Evolutionary conservation across 2,888 invertebrate species (phyloP).

Genomic region (Galerucella pusilla): DNA sequence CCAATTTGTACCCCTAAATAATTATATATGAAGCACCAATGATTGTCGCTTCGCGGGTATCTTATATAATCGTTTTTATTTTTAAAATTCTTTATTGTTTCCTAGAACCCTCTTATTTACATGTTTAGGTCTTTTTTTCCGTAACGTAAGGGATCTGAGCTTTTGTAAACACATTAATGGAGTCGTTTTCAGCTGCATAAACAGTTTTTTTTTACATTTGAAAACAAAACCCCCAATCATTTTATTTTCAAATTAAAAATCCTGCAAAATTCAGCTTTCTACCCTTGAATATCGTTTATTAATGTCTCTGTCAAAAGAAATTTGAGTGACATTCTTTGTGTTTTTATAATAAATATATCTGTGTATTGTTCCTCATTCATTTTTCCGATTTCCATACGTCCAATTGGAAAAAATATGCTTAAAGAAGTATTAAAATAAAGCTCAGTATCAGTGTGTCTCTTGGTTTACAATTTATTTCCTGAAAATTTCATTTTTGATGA

Average conservation of each 20-base stretch:
- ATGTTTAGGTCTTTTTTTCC: constrained; percentile 16
- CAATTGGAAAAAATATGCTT: no score
- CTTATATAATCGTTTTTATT: constrained; percentile 34
- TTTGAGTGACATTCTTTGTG: no score
- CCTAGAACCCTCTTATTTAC: constrained; percentile 28
- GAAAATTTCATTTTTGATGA: background rate
- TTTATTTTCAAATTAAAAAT: background rate
- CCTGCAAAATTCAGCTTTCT: background rate
- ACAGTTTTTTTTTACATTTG: background rate
- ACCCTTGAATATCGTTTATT: background rate
- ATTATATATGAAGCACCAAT: background rate
- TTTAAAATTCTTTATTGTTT: constrained; percentile 35
- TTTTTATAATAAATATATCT: no score
- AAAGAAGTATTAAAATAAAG: no score
- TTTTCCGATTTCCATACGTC: no score
- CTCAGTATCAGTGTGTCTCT: no score
- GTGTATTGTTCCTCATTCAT: no score
- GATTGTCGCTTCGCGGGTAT: constrained; percentile 9
- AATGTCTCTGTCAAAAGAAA: no score
- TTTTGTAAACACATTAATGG: constrained; percentile 34
- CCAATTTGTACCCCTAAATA: background rate
- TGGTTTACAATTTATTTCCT: background rate
- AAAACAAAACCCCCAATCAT: background rate
- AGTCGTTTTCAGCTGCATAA: constrained; percentile 14
- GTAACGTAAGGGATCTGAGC: constrained; percentile 18